Evolutionary conservation across 2,888 invertebrate genomes (phyloP), one percentile per base, ranked within the genome.

Genomic region (Chesias legatella): DNA sequence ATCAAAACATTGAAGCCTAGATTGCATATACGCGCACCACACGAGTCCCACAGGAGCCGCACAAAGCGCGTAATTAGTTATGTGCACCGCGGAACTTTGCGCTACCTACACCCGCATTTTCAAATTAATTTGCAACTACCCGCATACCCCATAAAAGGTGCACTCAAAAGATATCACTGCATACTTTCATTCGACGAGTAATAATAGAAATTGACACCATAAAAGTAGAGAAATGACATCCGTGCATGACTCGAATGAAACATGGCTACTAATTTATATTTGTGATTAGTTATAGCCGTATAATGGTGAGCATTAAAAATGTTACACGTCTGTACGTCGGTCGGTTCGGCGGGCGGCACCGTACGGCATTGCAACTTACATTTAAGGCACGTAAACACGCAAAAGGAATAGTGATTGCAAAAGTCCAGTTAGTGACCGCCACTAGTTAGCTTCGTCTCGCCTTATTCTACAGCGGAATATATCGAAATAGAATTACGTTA

Each of bases 361-460:
- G n/a, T 79, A 79, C 67, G 79, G 79, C 60, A 62, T 56, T 63
- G 64, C 63, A 65, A 61, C 68, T 70, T 65, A 76, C 83, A 67
- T 76, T 74, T 79, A 83, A 72, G 83, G 85, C 68, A 70, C 60
- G 69, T 63, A 66, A 67, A 69, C 72, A 85, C 85, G 82, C 79
- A 61, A 66, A 71, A 62, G 71, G 86, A 84, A 85, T 86, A 78
- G 72, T 67, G 77, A 88, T 85, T 85, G 74, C 78, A 74, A 84
- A 83, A 86, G 86, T 86, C 84, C 86, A 74, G 86, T 86, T 85
- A 85, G 62, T 67, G 71, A 66, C 73, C 60, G 62, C 56, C 58
- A 56, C 61, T 56, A 51, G 45, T 43, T 34, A 51, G 51, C 47
- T 37, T 48, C 45, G 30, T 52, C 56, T 45, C 51, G 38, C 48